These are phyloP conservation scores for Hesperia comma DNA, from an alignment of 2,888 invertebrate species.

Conservation along the genomic window DNA sequence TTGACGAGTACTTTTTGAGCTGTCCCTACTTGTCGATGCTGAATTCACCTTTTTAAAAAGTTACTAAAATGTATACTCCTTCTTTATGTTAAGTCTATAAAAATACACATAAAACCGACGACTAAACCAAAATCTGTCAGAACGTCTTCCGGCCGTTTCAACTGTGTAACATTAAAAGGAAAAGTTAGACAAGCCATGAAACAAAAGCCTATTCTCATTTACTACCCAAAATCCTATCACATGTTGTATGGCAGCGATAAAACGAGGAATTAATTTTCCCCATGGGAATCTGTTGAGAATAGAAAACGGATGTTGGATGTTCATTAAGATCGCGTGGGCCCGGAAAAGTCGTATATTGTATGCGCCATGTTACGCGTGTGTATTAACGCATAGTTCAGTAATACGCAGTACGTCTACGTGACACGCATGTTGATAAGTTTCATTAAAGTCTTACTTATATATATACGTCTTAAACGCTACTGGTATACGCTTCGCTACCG, in stretches of 20 bases:
- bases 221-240: background rate
- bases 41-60: too few species aligned
- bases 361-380: slow-evolving; percentile 8
- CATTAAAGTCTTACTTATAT: too few species aligned
- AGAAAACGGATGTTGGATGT: slow-evolving; percentile 36
- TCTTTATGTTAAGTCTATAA: too few species aligned
- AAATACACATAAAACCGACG: too few species aligned
- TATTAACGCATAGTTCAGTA: slow-evolving; percentile 3
- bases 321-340: slow-evolving; percentile 31
- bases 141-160: too few species aligned
- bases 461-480: too few species aligned
- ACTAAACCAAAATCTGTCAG: too few species aligned
- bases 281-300: slow-evolving; percentile 32
- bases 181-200: background rate
- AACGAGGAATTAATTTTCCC: slow-evolving; percentile 30
- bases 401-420: background rate
- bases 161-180: background rate
- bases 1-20: too few species aligned
- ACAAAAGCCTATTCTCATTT: background rate
- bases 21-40: too few species aligned
- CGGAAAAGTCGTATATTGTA: slow-evolving; percentile 34
- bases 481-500: too few species aligned
- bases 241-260: slow-evolving; percentile 20
- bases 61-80: too few species aligned
- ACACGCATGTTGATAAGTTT: background rate